These are phyloP conservation scores for Physella acuta DNA, from an alignment of 1,140 invertebrate species.

Conservation along the genomic window DNA sequence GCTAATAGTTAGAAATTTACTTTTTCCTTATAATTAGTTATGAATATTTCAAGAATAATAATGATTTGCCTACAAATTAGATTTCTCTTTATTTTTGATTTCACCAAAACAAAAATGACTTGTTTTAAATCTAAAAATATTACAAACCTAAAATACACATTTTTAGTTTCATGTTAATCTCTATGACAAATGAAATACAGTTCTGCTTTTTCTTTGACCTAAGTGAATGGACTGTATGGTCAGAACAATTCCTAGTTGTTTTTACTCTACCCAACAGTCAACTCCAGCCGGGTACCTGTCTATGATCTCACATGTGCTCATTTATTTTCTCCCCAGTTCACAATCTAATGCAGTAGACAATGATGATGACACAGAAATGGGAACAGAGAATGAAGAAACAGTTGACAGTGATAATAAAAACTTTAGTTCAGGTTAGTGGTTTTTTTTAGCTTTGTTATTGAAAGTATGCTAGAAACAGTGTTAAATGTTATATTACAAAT, in stretches of 20 bases:
- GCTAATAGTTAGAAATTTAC: too few species aligned
- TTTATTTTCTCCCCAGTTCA: too few species aligned
- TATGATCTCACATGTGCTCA: too few species aligned
- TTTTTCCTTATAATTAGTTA: too few species aligned
- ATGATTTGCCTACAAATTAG: too few species aligned
- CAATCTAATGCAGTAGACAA: background rate
- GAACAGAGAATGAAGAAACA: background rate
- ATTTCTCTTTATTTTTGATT: too few species aligned
- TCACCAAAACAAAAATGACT: too few species aligned
- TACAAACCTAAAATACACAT: too few species aligned
- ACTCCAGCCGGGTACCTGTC: background rate
- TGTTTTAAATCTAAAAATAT: too few species aligned
- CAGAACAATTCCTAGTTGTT: background rate
- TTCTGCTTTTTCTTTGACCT: too few species aligned
- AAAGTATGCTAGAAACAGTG: background rate
- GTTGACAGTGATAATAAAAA: background rate
- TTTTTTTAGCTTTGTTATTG: background rate
- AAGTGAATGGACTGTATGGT: background rate
- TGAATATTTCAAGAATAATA: too few species aligned
- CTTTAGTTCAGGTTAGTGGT: slow-evolving; percentile 3
- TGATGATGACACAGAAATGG: slow-evolving; percentile 1
- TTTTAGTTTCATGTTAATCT: background rate
- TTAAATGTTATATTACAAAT: slow-evolving; percentile 13
- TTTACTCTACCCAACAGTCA: background rate
- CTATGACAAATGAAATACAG: background rate